phyloP scores from a whole-genome alignment of 1,140 invertebrate genomes.

The Heliothis virescens region DNA sequence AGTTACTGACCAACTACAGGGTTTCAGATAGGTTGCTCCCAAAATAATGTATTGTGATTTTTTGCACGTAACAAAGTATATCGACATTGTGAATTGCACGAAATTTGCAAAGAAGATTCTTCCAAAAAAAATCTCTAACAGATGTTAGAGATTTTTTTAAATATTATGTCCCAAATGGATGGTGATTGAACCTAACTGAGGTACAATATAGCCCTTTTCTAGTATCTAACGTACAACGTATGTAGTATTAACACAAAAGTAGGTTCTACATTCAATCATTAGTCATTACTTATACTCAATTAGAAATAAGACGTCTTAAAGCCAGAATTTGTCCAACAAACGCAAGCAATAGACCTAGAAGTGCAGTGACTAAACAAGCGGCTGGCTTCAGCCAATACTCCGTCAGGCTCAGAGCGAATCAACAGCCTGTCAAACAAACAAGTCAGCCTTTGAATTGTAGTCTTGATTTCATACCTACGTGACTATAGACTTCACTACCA shows the following conservation, averaged over 20 bases:
- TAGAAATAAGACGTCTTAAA: background rate
- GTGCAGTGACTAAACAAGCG: background rate
- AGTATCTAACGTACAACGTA: no score
- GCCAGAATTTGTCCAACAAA: background rate
- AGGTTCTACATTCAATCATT: no score
- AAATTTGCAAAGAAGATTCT: no score
- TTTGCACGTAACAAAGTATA: background rate
- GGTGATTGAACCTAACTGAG: no score
- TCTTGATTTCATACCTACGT: constrained; percentile 1
- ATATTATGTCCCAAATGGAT: no score
- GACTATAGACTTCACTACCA: no score
- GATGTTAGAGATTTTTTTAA: no score
- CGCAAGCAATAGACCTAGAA: background rate
- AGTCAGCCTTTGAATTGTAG: constrained; percentile 9
- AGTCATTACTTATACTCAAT: no score
- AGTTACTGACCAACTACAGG: constrained; percentile 4
- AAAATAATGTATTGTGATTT: constrained; percentile 4
- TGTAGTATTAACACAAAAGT: no score
- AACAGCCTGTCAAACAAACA: constrained; percentile 21
- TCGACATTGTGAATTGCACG: no score
- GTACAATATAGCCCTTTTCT: no score
- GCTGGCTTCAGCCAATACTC: constrained; percentile 14
- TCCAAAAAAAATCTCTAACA: no score
- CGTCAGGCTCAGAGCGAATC: constrained; percentile 6
- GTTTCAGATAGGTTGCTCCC: background rate